A percentile compares a stretch with the other conserved stretches of the same genome.
Conservation (phyloP, 2,888 invertebrate species). For the Eupithecia inturbata region DNA sequence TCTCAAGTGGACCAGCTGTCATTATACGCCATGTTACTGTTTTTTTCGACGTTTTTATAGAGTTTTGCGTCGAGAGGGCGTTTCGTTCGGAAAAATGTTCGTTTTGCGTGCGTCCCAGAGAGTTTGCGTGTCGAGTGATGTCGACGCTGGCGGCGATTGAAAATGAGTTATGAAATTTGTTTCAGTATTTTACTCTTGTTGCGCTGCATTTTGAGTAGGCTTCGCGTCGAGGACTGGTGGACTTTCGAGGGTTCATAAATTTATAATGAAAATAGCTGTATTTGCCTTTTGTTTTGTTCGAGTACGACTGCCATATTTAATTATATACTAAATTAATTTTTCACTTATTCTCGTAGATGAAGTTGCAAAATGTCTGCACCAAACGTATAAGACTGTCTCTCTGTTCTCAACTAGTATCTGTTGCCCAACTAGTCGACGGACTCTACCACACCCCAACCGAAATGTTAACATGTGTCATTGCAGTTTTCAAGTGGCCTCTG, state of each 20-base stretch:
- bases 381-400: not conserved
- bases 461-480: slow-evolving; percentile 81
- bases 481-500: slow-evolving; percentile 79
- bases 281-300: slow-evolving; percentile 1
- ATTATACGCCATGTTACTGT: slow-evolving; percentile 85
- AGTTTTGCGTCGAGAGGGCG: slow-evolving; percentile 82
- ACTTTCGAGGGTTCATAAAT: slow-evolving; percentile 24
- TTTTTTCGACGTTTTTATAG: slow-evolving; percentile 84
- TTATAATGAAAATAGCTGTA: slow-evolving; percentile 20
- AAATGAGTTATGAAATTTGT: slow-evolving; percentile 77
- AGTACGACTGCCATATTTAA: not conserved
- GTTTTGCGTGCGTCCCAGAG: slow-evolving; percentile 82
- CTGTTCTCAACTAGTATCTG: no score
- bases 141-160: slow-evolving; percentile 71
- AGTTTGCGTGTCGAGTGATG: slow-evolving; percentile 81
- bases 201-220: slow-evolving; percentile 59
- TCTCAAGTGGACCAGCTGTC: slow-evolving; percentile 85
- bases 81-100: slow-evolving; percentile 83
- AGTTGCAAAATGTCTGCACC: not conserved
- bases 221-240: slow-evolving; percentile 53
- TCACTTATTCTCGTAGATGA: not conserved
- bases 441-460: slow-evolving; percentile 50
- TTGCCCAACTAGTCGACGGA: slow-evolving; percentile 21
- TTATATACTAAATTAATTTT: not conserved
- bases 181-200: slow-evolving; percentile 63